Percentiles rank a stretch among this genome's conserved stretches.
These are phyloP conservation scores for Tupaia tana DNA, from an alignment of 2,113 vertebrate species.

Conservation along the genomic window DNA sequence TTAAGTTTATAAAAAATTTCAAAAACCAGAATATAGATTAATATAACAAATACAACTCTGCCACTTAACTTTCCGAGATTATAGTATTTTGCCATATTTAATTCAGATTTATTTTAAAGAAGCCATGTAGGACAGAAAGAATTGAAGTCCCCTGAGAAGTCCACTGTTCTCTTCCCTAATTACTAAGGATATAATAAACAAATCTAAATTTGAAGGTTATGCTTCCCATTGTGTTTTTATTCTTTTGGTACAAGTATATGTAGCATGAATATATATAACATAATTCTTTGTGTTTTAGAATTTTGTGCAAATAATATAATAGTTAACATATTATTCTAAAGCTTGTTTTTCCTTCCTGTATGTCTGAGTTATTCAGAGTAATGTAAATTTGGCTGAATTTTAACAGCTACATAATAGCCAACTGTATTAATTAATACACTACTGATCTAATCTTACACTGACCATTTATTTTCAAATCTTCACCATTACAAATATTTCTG, in stretches of 20 bases:
- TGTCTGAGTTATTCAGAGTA: neutral
- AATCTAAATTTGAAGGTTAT: slow-evolving; percentile 37
- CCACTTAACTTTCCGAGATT: slow-evolving; percentile 40
- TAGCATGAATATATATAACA: neutral
- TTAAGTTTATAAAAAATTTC: slow-evolving; percentile 47
- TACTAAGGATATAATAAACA: neutral
- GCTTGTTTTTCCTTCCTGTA: slow-evolving; percentile 16
- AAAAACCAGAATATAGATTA: slow-evolving; percentile 49
- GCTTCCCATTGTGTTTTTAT: slow-evolving; percentile 23
- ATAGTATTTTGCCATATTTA: slow-evolving; percentile 61
- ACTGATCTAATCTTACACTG: neutral
- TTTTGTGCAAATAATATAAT: neutral
- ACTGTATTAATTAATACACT: neutral
- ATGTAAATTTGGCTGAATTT: neutral
- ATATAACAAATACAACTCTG: slow-evolving; percentile 10
- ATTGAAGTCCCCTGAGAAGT: neutral
- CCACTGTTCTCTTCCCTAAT: neutral
- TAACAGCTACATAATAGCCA: neutral
- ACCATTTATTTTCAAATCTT: slow-evolving; percentile 34
- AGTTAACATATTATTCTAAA: neutral
- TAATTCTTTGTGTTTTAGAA: slow-evolving; percentile 52
- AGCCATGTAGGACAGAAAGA: neutral
- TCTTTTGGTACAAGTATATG: slow-evolving; percentile 15
- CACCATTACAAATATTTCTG: neutral
- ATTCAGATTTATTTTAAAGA: slow-evolving; percentile 66